Conservation (phyloP, 2,888 invertebrate genomes). For the Pristionchus entomophagus region DNA sequence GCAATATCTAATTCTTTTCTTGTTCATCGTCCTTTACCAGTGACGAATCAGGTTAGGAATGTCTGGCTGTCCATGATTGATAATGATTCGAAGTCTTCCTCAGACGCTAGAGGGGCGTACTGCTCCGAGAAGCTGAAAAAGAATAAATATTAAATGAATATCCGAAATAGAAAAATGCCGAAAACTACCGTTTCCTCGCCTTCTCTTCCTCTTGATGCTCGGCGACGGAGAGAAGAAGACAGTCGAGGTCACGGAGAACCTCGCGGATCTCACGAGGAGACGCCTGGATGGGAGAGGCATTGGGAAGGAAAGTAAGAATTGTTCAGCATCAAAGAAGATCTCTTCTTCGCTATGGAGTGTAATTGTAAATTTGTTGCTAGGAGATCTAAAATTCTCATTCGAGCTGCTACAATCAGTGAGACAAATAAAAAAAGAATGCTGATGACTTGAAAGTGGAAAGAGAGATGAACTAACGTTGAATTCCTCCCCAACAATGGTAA, state of each 20-base stretch:
- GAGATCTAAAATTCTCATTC: too few relatives aligned
- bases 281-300: constrained; percentile 49
- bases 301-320: too few relatives aligned
- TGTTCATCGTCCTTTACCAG: too few relatives aligned
- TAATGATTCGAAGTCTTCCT: neutral
- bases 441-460: neutral
- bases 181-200: constrained; percentile 27
- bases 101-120: constrained; percentile 3
- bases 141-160: too few relatives aligned
- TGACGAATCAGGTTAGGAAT: neutral
- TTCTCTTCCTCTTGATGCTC: constrained; percentile 41
- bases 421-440: too few relatives aligned
- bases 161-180: neutral
- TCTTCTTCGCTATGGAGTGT: neutral
- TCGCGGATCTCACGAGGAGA: constrained; percentile 54
- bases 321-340: neutral
- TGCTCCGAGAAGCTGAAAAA: neutral
- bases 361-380: too few relatives aligned
- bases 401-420: too few relatives aligned
- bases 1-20: too few relatives aligned
- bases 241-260: constrained; percentile 55
- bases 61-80: neutral
- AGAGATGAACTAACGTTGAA: constrained; percentile 50
- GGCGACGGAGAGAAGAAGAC: constrained; percentile 50
- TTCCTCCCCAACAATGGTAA: constrained; percentile 53